Evolutionary conservation across 2,888 invertebrate genomes (phyloP).

Genomic region (Lottia scabra): DNA sequence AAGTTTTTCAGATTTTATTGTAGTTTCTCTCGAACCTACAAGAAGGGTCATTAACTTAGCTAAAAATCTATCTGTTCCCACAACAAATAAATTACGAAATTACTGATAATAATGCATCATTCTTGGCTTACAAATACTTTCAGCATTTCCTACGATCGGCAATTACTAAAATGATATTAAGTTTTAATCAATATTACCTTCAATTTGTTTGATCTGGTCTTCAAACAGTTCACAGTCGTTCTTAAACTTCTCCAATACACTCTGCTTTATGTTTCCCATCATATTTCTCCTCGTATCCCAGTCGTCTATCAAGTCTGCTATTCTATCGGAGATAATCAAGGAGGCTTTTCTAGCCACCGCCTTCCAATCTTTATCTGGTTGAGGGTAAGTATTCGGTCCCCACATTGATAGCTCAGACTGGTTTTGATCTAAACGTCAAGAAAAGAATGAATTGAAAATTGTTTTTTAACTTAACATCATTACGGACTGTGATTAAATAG

Average conservation of each 20-base stretch:
- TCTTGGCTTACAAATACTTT: no score
- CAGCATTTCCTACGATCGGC: no score
- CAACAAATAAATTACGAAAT: no score
- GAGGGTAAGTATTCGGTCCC: constrained; percentile 36
- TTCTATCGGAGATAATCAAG: constrained; percentile 41
- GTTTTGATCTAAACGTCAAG: neutral
- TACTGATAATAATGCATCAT: no score
- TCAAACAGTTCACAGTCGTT: constrained; percentile 58
- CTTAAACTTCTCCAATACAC: constrained; percentile 53
- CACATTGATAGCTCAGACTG: constrained; percentile 18
- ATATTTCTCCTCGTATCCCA: constrained; percentile 53
- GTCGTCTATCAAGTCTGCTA: constrained; percentile 48
- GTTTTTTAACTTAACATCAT: neutral
- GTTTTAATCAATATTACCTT: constrained; percentile 37
- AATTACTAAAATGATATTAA: no score
- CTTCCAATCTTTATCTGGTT: constrained; percentile 37
- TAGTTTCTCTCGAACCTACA: no score
- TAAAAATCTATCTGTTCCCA: no score
- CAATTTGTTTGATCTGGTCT: constrained; percentile 55
- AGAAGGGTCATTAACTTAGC: no score
- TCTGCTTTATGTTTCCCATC: constrained; percentile 40
- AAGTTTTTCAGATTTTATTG: no score
- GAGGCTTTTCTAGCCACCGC: constrained; percentile 36
- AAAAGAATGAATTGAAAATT: neutral
- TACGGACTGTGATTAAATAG: no score